phyloP scores from a whole-genome alignment of 2,113 vertebrate genomes.

The Bubo bubo region DNA sequence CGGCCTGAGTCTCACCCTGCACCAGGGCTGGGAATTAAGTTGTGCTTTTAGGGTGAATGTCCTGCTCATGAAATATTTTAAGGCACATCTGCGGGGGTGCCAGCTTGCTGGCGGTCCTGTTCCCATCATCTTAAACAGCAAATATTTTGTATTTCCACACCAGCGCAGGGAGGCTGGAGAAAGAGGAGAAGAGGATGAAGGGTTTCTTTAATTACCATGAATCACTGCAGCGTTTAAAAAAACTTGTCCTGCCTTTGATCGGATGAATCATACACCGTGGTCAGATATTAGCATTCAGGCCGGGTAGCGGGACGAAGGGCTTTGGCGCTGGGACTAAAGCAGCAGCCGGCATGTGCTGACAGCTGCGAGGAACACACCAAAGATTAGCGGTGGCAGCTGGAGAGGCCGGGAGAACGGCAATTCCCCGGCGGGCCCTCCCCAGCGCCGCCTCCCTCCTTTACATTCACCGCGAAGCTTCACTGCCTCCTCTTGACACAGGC shows the following conservation, averaged over 20 bases:
- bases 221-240: not conserved
- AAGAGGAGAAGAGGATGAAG: not conserved
- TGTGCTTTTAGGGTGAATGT: too few relatives aligned
- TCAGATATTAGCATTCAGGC: not conserved
- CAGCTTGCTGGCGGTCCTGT: not conserved
- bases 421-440: not conserved
- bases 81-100: not conserved
- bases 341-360: not conserved
- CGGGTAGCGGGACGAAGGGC: not conserved
- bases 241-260: not conserved
- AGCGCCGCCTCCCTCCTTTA: not conserved
- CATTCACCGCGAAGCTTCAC: not conserved
- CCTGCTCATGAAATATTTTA: not conserved
- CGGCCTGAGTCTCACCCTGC: not conserved
- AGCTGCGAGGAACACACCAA: not conserved
- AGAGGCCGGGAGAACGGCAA: not conserved
- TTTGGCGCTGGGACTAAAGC: not conserved
- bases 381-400: not conserved
- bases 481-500: fast-evolving
- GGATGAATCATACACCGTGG: not conserved
- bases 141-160: not conserved
- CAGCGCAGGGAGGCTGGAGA: fast-evolving
- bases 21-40: not conserved
- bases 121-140: not conserved
- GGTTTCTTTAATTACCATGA: not conserved